phyloP scores from a whole-genome alignment of 2,113 vertebrate genomes.

The Neogale vison region DNA sequence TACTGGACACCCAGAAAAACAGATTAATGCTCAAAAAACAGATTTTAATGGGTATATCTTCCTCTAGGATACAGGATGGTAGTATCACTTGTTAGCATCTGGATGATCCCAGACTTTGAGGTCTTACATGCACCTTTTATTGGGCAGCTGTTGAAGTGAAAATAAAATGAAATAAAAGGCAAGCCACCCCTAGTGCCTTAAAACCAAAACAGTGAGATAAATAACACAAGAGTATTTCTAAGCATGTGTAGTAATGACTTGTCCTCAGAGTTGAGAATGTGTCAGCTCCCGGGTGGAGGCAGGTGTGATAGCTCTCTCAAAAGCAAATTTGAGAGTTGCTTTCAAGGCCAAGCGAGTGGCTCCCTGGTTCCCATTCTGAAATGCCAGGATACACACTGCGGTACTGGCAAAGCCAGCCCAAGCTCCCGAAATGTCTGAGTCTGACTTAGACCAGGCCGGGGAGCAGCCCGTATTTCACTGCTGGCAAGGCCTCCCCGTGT shows the following conservation, averaged over 20 bases:
- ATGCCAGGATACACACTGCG: neutral
- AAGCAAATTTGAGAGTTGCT: neutral
- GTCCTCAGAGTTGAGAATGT: neutral
- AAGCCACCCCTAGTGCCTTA: neutral
- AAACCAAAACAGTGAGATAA: neutral
- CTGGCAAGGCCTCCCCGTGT: neutral
- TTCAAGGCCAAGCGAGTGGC: neutral
- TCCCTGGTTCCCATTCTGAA: neutral
- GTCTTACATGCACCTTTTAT: conserved; percentile 32
- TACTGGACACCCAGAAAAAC: neutral
- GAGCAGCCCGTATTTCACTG: neutral
- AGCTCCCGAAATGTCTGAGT: neutral
- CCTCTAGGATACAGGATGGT: neutral
- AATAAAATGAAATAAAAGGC: conserved; percentile 21
- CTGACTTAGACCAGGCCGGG: neutral
- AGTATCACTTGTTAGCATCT: neutral
- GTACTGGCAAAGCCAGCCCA: neutral
- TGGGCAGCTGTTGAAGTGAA: conserved; percentile 10
- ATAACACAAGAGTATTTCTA: neutral
- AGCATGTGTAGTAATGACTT: neutral
- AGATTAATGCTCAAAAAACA: neutral
- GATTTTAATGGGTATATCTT: neutral
- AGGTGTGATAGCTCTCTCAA: neutral
- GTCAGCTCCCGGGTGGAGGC: neutral
- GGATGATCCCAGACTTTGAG: neutral